Base-by-base conservation (phyloP, 1,140 invertebrate genomes). In the Drosophila novamexicana region DNA sequence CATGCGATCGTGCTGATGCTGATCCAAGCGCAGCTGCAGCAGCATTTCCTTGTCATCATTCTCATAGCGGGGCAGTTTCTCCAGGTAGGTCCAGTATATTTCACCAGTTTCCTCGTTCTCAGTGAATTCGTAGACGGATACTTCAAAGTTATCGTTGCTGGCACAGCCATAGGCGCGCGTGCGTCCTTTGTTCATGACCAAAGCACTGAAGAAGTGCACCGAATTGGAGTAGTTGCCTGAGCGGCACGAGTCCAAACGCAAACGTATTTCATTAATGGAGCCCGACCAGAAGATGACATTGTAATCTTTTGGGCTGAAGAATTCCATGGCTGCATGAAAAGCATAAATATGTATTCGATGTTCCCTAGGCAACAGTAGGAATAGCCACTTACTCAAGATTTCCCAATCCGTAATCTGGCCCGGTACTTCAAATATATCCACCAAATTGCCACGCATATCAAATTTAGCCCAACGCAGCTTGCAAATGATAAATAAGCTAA, bases 21-120 rank as follows among this genome's bases (percentile, higher is more conserved):
- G 95, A 52, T 97, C 96, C 39, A 98, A 91, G 78, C 96, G 97
- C 29, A 98, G 91, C 89, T 98, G 96, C 36, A 98, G 94, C 78
- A 98, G 93, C 77, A 95, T 94, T 91, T 97, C 96, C 18, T 94
- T 94, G 0, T 95, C 93, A 66, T 97, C 96, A 39, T 95, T 96
- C 68, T 94, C 94, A 34, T 94, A 93, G 61, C 95, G 94, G 5
- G 94, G 93, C 53, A 97, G 88, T 50, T 94, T 94, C 39, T 94
- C 91, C 7, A 93, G 82, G 66, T 94, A 93, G 40, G 93, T 92
- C 96, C 96, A 97, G 22, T 77, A n/a, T 81, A 93, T 58, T 92
- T 93, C 59, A 93, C 94, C 76, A 92, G 93, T 49, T 94, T 93
- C 63, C 93, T 92, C 29, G 77, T 81, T 53, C 53, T 75, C 56